Evolutionary conservation across 2,113 vertebrate species (phyloP), one percentile per base, ranked within the genome.

Genomic region (Numida meleagris): DNA sequence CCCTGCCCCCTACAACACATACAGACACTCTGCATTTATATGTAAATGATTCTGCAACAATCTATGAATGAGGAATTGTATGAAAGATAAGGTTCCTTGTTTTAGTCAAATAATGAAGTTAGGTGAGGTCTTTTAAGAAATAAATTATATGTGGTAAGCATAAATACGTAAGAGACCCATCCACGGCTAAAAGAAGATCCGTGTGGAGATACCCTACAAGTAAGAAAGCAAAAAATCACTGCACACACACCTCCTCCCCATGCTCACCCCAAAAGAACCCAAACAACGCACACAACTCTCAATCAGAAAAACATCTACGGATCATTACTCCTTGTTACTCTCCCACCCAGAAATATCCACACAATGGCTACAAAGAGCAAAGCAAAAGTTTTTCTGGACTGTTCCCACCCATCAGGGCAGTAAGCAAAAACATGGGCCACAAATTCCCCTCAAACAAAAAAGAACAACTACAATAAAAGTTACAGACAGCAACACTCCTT

Each of bases 161-260:
- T 66, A 57, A 91, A 77, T 58, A 90, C 46, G 14, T 11, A 34
- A 46, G 17, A 72, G 59, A 68, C 1, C 2, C 6, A 66, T 53
- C 33, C 13, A 84, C 3, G 45, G 45, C 34, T 71, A 51, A 62
- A 86, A 74, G 46, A 15, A 72, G 53, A 68, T 38, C 43, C 46
- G 9, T 4, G 12, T 50, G 70, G 36, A 66, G 55, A 53, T 16
- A 74, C 2, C 4, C 19, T 38, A 57, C 4, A 29, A 91, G 27
- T 4, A 31, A 21, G 18, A n/a, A 23, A 45, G 21, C 7, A 33
- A 12, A 18, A 18, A 67, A 62, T 29, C 23, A 7, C 13, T 5
- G 12, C 23, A 42, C 19, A 27, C 9, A 6, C 17, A 31, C n/a
- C 3, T 3, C 24, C 33, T 25, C 6, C 4, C 5, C 1, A 0